Percentiles rank a stretch among this genome's conserved stretches.
Evolutionary conservation across 2,888 invertebrate species (phyloP).

Genomic region (Cantharis flavilabris): DNA sequence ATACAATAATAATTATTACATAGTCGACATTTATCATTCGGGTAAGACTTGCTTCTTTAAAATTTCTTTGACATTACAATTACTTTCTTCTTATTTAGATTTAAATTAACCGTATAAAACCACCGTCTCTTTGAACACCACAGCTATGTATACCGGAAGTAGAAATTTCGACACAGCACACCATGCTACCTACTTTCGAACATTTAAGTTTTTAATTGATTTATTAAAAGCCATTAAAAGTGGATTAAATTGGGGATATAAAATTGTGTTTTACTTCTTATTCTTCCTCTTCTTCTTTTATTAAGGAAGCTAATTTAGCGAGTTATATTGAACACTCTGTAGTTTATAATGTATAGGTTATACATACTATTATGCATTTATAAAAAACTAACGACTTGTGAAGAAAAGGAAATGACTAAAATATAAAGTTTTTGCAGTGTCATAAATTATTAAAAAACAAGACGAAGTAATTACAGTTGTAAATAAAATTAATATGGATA

Average conservation of each 20-base stretch:
- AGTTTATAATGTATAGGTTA: no score
- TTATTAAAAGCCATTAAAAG: neutral
- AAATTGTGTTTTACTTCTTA: neutral
- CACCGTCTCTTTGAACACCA: slow-evolving; percentile 36
- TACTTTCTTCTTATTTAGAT: slow-evolving; percentile 24
- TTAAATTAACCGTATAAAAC: slow-evolving; percentile 41
- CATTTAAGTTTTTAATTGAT: neutral
- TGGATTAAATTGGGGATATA: neutral
- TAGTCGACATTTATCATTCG: neutral
- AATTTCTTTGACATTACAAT: slow-evolving; percentile 21
- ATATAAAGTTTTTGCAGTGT: neutral
- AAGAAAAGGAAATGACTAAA: neutral
- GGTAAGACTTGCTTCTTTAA: slow-evolving; percentile 7
- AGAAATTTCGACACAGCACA: slow-evolving; percentile 37
- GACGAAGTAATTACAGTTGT: neutral
- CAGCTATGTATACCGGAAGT: slow-evolving; percentile 34
- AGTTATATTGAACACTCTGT: neutral
- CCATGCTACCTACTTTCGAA: slow-evolving; percentile 7
- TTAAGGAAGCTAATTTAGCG: neutral
- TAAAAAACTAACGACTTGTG: neutral
- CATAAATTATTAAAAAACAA: neutral
- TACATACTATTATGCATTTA: no score
- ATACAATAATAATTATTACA: neutral
- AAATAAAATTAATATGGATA: neutral
- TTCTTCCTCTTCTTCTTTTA: neutral